phyloP scores from a whole-genome alignment of 2,797 vertebrate species.

The Anas flavirostris region DNA sequence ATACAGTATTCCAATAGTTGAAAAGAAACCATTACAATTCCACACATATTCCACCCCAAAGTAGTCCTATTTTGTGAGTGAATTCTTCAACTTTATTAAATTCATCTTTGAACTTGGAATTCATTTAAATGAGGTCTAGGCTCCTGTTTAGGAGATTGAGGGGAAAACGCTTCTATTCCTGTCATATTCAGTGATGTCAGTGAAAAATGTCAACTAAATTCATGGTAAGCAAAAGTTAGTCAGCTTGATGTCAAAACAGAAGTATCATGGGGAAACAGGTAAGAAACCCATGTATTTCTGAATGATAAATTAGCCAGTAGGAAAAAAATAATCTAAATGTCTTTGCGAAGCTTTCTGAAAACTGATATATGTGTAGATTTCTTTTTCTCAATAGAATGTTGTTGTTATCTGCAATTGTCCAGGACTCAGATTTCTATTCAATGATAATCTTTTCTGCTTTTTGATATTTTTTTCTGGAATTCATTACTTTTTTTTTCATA shows the following conservation, averaged over 20 bases:
- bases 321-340: conserved; percentile 38
- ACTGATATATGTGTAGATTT: background rate
- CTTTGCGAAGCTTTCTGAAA: background rate
- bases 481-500: background rate
- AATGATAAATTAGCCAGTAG: conserved; percentile 14
- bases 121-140: background rate
- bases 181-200: background rate
- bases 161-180: background rate
- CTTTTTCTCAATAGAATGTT: background rate
- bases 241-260: conserved; percentile 3
- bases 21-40: conserved; percentile 1
- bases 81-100: conserved; percentile 10
- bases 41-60: conserved; percentile 13
- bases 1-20: background rate
- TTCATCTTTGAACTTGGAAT: background rate
- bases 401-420: background rate
- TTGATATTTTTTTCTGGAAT: background rate
- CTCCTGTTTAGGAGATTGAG: background rate
- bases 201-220: background rate
- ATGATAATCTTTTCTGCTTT: background rate
- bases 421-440: background rate
- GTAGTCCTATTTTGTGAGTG: background rate
- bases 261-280: conserved; percentile 32
- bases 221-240: background rate
- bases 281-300: conserved; percentile 34